Evolutionary conservation across 1,140 invertebrate species (phyloP).

Genomic region (Paralvinella palmiformis): DNA sequence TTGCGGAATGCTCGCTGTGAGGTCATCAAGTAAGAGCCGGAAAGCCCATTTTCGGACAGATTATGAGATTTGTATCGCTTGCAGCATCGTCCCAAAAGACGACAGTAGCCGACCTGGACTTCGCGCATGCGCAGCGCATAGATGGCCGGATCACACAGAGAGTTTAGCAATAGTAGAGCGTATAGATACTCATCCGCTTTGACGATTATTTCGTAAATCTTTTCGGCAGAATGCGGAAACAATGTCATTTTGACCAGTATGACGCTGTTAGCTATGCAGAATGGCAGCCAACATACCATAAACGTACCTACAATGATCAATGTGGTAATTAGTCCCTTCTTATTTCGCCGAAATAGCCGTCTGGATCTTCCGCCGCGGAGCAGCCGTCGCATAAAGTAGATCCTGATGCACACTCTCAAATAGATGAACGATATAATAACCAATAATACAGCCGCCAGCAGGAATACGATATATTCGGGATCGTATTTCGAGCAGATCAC

Average conservation of each 20-base stretch:
- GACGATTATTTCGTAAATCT: too few relatives aligned
- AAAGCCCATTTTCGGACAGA: too few relatives aligned
- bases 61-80: too few relatives aligned
- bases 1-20: too few relatives aligned
- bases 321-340: conserved; percentile 11
- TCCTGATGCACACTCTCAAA: background rate
- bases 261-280: conserved; percentile 1
- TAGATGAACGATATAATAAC: conserved; percentile 5
- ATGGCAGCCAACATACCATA: conserved; percentile 13
- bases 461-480: background rate
- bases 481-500: conserved; percentile 1
- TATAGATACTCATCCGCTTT: conserved; percentile 34
- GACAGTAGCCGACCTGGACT: conserved; percentile 30
- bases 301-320: conserved; percentile 14
- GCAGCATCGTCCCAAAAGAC: background rate
- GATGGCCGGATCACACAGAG: conserved; percentile 63
- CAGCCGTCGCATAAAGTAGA: too few relatives aligned
- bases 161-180: conserved; percentile 59
- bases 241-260: conserved; percentile 1
- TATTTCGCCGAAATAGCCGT: background rate
- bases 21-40: too few relatives aligned
- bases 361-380: too few relatives aligned
- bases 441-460: background rate
- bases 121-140: conserved; percentile 65
- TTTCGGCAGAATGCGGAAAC: too few relatives aligned